Conservation (phyloP, 2,113 vertebrate species). For the Atrichornis clamosus region DNA sequence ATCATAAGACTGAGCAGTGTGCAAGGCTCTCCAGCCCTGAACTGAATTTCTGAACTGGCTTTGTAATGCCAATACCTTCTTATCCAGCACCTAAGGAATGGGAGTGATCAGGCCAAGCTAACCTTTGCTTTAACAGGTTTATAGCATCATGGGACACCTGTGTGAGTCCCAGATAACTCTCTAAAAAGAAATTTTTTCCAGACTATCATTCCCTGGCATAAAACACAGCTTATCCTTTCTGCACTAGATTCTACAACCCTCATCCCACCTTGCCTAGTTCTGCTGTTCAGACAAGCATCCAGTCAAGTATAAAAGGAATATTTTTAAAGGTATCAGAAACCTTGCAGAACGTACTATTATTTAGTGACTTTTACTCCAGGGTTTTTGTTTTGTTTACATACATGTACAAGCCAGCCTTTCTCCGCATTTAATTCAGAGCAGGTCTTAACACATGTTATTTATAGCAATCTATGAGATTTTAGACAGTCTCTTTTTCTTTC, state of each 20-base stretch:
- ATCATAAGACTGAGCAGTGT: neutral
- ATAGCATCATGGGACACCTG: neutral
- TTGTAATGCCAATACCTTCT: neutral
- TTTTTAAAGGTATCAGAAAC: neutral
- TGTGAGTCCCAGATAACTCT: neutral
- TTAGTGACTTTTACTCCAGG: neutral
- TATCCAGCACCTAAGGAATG: neutral
- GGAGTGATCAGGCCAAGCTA: neutral
- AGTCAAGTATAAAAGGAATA: neutral
- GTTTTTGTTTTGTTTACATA: neutral
- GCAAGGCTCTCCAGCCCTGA: neutral
- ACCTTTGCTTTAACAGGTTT: neutral
- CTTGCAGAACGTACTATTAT: neutral
- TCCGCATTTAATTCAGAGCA: neutral
- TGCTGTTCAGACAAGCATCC: neutral
- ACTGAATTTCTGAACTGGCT: neutral
- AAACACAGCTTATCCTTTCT: neutral
- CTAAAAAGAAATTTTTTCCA: neutral
- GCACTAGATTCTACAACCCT: neutral
- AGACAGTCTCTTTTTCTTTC: neutral
- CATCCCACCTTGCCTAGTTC: neutral
- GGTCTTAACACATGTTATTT: neutral
- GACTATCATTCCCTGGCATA: neutral
- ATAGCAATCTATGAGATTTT: neutral
- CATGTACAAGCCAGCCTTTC: neutral